Conservation (phyloP, 2,888 invertebrate genomes). For the Rhagophthalmus giganteus region DNA sequence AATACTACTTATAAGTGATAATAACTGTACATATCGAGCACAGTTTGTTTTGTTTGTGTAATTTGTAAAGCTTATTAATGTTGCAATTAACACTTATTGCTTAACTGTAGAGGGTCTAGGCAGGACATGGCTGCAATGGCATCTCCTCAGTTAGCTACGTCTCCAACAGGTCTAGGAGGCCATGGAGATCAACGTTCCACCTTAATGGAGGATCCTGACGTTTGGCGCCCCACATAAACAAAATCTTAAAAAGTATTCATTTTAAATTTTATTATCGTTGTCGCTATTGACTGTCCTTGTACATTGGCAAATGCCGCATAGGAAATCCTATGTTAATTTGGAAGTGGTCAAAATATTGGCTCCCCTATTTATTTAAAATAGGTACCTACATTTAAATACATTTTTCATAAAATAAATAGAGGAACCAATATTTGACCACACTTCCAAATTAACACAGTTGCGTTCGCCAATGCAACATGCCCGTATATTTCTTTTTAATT, state of each 20-base stretch:
- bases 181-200: slow-evolving; percentile 75
- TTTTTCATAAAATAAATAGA: too few species aligned
- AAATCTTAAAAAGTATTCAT: slow-evolving; percentile 45
- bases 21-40: background rate
- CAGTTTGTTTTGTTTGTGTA: background rate
- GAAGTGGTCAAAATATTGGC: too few species aligned
- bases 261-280: slow-evolving; percentile 6
- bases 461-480: too few species aligned
- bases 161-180: slow-evolving; percentile 57
- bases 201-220: slow-evolving; percentile 90
- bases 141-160: slow-evolving; percentile 65
- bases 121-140: slow-evolving; percentile 85
- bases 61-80: slow-evolving; percentile 10
- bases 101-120: slow-evolving; percentile 70
- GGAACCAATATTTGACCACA: too few species aligned
- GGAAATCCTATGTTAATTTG: too few species aligned
- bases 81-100: slow-evolving; percentile 21
- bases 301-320: too few species aligned
- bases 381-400: too few species aligned
- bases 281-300: slow-evolving; percentile 2
- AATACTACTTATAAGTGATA: background rate
- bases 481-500: too few species aligned
- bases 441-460: too few species aligned
- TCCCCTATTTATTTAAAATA: too few species aligned
- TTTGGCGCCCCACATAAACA: slow-evolving; percentile 89